A percentile compares a stretch with the other conserved stretches of the same genome.
Conservation (phyloP, 1,140 invertebrate genomes). For the Tetragnatha versicolor region DNA sequence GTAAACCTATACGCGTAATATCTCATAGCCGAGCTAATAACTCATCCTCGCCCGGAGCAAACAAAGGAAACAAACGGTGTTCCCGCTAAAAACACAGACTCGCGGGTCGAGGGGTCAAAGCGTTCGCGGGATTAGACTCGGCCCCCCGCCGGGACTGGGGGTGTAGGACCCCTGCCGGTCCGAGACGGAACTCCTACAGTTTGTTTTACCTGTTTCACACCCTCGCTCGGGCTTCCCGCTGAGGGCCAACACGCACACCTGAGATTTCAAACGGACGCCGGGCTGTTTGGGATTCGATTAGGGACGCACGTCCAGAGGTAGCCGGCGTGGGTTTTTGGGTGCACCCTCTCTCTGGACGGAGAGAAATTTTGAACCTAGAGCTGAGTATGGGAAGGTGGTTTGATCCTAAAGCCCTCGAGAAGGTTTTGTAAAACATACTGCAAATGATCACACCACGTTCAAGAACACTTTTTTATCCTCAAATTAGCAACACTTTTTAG, state of each 20-base stretch:
- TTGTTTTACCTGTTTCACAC: constrained; percentile 55
- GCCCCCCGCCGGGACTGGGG: constrained; percentile 1
- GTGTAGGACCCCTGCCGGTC: constrained; percentile 24
- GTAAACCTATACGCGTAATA: constrained; percentile 18
- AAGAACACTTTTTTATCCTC: too few species aligned
- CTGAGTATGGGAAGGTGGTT: too few species aligned
- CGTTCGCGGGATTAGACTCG: constrained; percentile 45
- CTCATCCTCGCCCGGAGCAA: constrained; percentile 2
- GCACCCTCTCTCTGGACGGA: too few species aligned
- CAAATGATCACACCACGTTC: too few species aligned
- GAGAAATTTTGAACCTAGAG: too few species aligned
- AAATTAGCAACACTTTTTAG: too few species aligned
- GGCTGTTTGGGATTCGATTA: too few species aligned
- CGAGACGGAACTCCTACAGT: constrained; percentile 53
- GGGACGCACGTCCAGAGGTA: too few species aligned
- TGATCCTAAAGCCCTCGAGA: too few species aligned
- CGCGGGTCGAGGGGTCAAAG: constrained; percentile 37
- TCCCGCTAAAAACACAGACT: constrained; percentile 43
- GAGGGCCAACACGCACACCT: constrained; percentile 38
- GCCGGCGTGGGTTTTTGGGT: too few species aligned
- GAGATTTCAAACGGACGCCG: too few species aligned
- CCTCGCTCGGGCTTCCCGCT: constrained; percentile 36
- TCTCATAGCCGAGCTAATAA: constrained; percentile 47
- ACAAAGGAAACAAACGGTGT: background rate
- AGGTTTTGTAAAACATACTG: too few species aligned